Evolutionary conservation across 2,888 invertebrate genomes (phyloP), one percentile per base, ranked within the genome.

Genomic region (Clunio marinus): DNA sequence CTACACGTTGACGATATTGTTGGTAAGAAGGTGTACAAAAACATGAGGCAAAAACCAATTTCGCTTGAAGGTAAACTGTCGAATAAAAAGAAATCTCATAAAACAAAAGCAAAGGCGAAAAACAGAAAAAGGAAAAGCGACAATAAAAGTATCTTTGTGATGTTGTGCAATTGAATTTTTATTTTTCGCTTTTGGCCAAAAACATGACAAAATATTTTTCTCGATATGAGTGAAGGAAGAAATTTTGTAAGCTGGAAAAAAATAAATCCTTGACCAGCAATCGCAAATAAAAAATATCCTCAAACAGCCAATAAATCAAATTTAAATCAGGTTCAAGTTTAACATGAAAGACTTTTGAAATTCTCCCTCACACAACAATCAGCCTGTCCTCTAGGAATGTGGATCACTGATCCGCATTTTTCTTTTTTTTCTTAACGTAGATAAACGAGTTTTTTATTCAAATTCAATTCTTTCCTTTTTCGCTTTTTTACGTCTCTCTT

Each of bases 131-230:
- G 51, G 4, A 22, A 5, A 51, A 51, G 51, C 51, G 51, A 51
- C 51, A 51, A 51, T 51, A 51, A 51, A 51, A 22, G 51, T 51
- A 3, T 32, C 32, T 8, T 32, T 32, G 32, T 13, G 41, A 7
- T 41, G n/a, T 22, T 22, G 51, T 51, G 51, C 63, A 65, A 65
- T 65, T 65, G 63, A 65, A 65, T 27, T 65, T n/a, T n/a, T n/a
- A n/a, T n/a, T n/a, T n/a, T 41, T 24, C 46, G 63, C 63, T 28
- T 20, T 20, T 41, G 63, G 63, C 25, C 46, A 32, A 59, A 13
- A 8, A 32, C 10, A 10, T 4, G 22, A 7, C 2, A 4, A 3
- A 22, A 17, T n/a, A 51, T 51, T 32, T 32, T 32, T 7, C 51
- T 51, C 51, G 20, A 51, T 51, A 32, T 32, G 32, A 32, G 4